Conservation (phyloP, 64 coral and sea anemone species). For the Pocillopora damicornis region DNA sequence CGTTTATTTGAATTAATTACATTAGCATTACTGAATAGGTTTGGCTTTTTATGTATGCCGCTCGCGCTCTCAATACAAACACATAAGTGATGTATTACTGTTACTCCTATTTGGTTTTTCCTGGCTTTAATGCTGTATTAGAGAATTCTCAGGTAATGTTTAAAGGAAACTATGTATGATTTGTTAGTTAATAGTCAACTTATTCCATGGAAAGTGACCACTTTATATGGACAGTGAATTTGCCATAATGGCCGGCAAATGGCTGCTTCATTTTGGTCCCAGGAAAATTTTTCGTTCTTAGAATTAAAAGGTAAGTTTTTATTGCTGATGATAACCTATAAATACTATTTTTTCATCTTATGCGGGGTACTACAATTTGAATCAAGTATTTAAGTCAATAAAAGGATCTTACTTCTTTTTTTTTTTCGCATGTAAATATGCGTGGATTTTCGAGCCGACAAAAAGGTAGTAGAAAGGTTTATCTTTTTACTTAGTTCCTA, state of each 20-base stretch:
- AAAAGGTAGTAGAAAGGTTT: neutral
- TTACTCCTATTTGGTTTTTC: neutral
- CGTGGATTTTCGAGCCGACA: neutral
- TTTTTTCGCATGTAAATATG: neutral
- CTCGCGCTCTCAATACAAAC: neutral
- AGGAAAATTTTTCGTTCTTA: neutral
- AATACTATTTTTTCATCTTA: neutral
- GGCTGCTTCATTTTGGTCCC: neutral
- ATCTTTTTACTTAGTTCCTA: neutral
- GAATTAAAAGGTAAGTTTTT: neutral
- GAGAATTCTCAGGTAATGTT: neutral
- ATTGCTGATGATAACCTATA: neutral
- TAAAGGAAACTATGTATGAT: neutral
- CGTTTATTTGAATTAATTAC: conserved; percentile 10
- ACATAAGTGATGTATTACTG: neutral
- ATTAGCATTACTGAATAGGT: conserved; percentile 14
- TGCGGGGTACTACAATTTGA: neutral
- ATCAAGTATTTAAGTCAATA: neutral
- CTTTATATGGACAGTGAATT: neutral
- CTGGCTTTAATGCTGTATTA: too few species aligned
- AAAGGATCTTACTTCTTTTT: neutral
- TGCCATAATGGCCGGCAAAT: neutral
- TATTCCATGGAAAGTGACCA: neutral
- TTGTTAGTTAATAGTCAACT: neutral
- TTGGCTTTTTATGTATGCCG: too few species aligned